Percentiles rank a stretch among this genome's conserved stretches.
phyloP scores from a whole-genome alignment of 2,113 vertebrate genomes.

The Melanocharis versteri region DNA sequence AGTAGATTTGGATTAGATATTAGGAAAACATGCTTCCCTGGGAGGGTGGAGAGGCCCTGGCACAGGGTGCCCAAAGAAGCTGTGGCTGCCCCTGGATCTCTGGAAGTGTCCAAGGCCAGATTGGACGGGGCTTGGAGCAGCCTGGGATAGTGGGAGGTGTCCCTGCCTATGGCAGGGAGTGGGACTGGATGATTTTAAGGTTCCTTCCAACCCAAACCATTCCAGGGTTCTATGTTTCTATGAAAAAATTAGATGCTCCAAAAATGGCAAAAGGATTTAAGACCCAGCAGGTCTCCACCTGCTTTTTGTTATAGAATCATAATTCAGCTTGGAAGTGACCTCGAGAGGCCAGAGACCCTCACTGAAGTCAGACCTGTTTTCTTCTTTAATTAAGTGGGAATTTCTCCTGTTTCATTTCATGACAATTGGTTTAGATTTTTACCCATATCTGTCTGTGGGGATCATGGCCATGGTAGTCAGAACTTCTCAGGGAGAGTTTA shows the following conservation, averaged over 20 bases:
- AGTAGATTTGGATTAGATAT: background rate
- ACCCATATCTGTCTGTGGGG: background rate
- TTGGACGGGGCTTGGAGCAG: accelerated
- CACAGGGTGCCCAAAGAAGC: background rate
- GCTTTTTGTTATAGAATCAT: background rate
- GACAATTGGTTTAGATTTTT: background rate
- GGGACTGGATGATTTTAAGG: background rate
- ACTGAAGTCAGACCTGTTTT: background rate
- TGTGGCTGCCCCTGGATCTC: background rate
- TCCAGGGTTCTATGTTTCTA: background rate
- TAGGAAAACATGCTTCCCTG: background rate
- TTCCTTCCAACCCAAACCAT: background rate
- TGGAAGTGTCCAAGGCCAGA: background rate
- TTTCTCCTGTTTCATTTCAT: background rate
- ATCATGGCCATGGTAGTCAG: background rate
- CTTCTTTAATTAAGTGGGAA: background rate
- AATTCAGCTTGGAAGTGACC: background rate
- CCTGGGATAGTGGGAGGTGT: background rate
- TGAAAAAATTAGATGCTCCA: background rate
- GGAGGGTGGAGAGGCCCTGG: background rate
- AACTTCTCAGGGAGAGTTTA: background rate
- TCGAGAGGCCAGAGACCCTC: background rate
- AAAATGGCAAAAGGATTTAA: background rate
- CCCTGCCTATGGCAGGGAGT: background rate
- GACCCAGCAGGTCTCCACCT: background rate